These are phyloP conservation scores for Chorisops tibialis DNA, from an alignment of 2,888 invertebrate species.

Conservation along the genomic window DNA sequence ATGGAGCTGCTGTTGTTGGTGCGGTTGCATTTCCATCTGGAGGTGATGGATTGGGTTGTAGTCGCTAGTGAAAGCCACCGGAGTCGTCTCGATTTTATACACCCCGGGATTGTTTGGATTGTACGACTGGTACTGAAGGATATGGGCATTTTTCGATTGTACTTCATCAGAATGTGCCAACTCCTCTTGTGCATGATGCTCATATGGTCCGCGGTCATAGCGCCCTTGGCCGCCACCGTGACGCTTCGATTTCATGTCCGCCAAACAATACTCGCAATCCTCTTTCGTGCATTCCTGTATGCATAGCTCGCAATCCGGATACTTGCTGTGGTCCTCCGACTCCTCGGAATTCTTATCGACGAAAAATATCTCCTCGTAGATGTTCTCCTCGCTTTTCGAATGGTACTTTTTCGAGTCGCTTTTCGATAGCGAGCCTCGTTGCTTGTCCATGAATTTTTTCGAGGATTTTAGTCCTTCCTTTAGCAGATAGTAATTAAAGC, in stretches of 20 bases:
- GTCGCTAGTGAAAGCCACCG: conserved; percentile 51
- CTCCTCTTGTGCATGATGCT: conserved; percentile 33
- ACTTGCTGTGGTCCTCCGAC: conserved; percentile 39
- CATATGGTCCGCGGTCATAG: conserved; percentile 21
- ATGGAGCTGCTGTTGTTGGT: conserved; percentile 33
- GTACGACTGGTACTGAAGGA: conserved; percentile 52
- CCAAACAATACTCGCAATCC: conserved; percentile 48
- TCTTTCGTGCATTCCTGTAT: conserved; percentile 49
- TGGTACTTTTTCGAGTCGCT: conserved; percentile 39
- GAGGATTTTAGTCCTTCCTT: conserved; percentile 51
- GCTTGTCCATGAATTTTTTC: conserved; percentile 48
- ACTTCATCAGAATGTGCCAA: neutral
- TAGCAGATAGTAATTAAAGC: conserved; percentile 52
- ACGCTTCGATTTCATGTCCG: conserved; percentile 10
- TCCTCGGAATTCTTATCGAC: conserved; percentile 43
- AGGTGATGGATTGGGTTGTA: conserved; percentile 51
- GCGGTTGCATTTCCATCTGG: conserved; percentile 40
- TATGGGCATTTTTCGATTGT: conserved; percentile 40
- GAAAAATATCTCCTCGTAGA: conserved; percentile 52
- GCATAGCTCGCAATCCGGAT: conserved; percentile 49
- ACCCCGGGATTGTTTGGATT: conserved; percentile 53
- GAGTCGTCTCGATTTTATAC: conserved; percentile 52
- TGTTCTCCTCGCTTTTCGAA: conserved; percentile 51
- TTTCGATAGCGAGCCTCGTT: conserved; percentile 37
- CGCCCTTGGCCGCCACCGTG: neutral